Evolutionary conservation across 2,888 invertebrate genomes (phyloP).

Genomic region (Herminia tarsipennalis): DNA sequence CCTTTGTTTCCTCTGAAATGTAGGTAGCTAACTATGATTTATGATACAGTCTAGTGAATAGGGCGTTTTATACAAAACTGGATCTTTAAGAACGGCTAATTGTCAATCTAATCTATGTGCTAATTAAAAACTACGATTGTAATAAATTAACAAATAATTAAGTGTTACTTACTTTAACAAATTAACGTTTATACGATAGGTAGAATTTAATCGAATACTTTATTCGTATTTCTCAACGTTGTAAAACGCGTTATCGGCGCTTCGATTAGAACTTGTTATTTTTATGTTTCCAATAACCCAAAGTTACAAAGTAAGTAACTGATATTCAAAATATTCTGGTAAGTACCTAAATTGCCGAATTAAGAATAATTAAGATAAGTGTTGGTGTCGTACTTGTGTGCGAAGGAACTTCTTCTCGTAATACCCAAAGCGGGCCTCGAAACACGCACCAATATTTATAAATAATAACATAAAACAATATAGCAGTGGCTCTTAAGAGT

Average conservation of each 20-base stretch:
- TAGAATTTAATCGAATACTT: constrained; percentile 20
- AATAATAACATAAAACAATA: constrained; percentile 83
- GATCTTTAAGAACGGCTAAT: constrained; percentile 1
- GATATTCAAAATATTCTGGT: constrained; percentile 12
- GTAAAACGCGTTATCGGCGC: constrained; percentile 11
- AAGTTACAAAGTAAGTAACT: constrained; percentile 24
- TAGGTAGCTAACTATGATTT: constrained; percentile 1
- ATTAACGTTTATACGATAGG: constrained; percentile 15
- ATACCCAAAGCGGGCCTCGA: constrained; percentile 54
- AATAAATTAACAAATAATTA: constrained; percentile 16
- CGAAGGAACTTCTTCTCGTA: constrained; percentile 44
- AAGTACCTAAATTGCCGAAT: constrained; percentile 36
- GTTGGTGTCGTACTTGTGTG: constrained; percentile 21
- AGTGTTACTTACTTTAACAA: constrained; percentile 15
- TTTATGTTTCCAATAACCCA: constrained; percentile 25
- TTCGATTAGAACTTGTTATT: constrained; percentile 27
- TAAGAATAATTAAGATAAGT: constrained; percentile 44
- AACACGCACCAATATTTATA: constrained; percentile 76
- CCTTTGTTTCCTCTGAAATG: constrained; percentile 2
- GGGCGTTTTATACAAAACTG: constrained; percentile 17
- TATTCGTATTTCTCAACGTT: constrained; percentile 23
- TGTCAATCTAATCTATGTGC: constrained; percentile 2
- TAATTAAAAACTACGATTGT: constrained; percentile 16
- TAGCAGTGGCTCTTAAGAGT: constrained; percentile 74
- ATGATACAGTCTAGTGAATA: constrained; percentile 9